phyloP scores from a whole-genome alignment of 2,888 invertebrate genomes.

The Epirrita christyi region DNA sequence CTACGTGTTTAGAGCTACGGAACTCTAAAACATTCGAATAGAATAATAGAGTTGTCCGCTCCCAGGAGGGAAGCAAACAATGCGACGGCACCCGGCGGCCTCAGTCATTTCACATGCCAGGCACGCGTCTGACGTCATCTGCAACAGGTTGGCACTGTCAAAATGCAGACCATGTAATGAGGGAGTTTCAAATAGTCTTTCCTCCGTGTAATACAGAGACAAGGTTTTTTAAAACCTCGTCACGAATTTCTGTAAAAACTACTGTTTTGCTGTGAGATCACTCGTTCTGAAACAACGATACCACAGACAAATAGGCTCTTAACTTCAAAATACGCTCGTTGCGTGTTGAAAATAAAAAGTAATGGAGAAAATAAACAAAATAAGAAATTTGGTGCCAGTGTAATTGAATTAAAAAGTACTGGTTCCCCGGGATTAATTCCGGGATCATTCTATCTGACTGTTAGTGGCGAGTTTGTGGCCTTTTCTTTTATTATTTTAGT shows the following conservation, averaged over 20 bases:
- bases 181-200: conserved; percentile 1
- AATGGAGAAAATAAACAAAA: too few species aligned
- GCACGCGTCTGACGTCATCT: conserved; percentile 41
- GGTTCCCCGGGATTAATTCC: not conserved
- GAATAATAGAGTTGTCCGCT: not conserved
- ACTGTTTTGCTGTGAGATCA: too few species aligned
- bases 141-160: conserved; percentile 15
- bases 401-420: not conserved
- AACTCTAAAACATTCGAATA: not conserved
- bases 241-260: too few species aligned
- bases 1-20: too few species aligned
- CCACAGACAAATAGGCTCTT: too few species aligned
- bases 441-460: not conserved
- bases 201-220: not conserved
- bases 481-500: not conserved
- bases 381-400: too few species aligned
- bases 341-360: too few species aligned
- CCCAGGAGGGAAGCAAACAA: conserved; percentile 22
- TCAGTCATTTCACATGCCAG: conserved; percentile 60
- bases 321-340: too few species aligned
- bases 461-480: not conserved
- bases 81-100: conserved; percentile 53
- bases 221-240: too few species aligned
- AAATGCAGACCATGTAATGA: conserved; percentile 1
- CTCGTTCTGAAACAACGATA: too few species aligned